Percentiles rank a stretch among this genome's conserved stretches.
phyloP scores from a whole-genome alignment of 2,888 invertebrate species.

The Amorpha juglandis region DNA sequence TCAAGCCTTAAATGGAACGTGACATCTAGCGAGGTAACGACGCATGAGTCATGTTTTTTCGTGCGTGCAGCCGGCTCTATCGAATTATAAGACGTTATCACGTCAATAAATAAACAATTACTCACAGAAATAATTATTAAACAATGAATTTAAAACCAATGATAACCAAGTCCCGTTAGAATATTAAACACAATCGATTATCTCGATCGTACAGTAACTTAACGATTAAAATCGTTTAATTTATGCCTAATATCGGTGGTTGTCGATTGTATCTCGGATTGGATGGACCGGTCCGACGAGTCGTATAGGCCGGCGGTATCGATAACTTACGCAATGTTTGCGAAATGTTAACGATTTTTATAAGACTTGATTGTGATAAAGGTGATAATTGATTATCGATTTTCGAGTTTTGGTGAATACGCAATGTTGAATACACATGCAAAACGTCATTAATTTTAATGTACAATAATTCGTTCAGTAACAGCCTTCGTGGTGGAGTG shows the following conservation, averaged over 20 bases:
- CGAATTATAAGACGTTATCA: neutral
- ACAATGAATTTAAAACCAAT: conserved; percentile 41
- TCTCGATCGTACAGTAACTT: conserved; percentile 24
- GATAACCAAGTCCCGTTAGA: conserved; percentile 39
- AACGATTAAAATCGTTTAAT: conserved; percentile 71
- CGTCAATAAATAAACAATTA: no score
- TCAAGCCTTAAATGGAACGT: no score
- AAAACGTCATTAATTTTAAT: no score
- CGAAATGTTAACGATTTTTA: neutral
- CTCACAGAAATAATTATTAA: neutral
- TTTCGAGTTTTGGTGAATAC: neutral
- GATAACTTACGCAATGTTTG: conserved; percentile 30
- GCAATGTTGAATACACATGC: no score
- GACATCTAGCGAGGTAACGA: no score
- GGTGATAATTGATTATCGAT: neutral
- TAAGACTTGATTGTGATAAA: neutral
- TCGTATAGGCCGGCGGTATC: conserved; percentile 35
- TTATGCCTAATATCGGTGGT: conserved; percentile 63
- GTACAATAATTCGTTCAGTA: no score
- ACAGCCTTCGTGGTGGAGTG: no score
- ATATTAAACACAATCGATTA: conserved; percentile 27
- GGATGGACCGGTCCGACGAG: conserved; percentile 48
- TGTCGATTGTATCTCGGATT: conserved; percentile 61
- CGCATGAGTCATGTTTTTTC: no score
- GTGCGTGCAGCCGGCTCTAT: no score